Base-by-base conservation (phyloP, 2,888 invertebrate genomes). In the Eulithis prunata region DNA sequence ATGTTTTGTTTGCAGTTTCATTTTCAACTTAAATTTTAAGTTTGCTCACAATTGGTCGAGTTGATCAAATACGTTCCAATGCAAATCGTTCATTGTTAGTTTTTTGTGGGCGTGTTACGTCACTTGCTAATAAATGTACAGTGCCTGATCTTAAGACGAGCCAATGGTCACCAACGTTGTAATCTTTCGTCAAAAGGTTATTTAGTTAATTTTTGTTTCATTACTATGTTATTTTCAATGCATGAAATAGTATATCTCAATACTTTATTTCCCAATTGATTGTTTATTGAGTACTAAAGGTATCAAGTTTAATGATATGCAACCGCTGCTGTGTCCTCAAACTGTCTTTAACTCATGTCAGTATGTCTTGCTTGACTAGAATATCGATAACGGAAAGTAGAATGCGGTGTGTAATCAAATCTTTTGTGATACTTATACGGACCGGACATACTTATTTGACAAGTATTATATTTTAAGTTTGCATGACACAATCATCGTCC, bases 311-410 rank as follows among this genome's bases (percentile, higher is more conserved):
- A 68, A 62, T 62, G 43, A 45, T 57, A 61, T 69, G 66, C 75
- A 70, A 76, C 76, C 64, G 73, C 68, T 78, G 75, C 66, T 77
- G 75, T 72, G 73, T 77, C 74, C 69, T 71, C 73, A 78, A 75
- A 78, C 76, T 70, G 78, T 80, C 69, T 70, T 64, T 54, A 71
- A 56, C 65, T 62, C 64, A 68, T 71, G 62, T 70, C 64, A 62
- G 62, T 65, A 65, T 65, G 73, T 70, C 71, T 69, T 59, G 64
- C 66, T 73, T 72, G 64, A 70, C 66, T 72, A 74, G 74, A 72
- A 71, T 77, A 77, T 79, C 80, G 63, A 64, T 75, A 64, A 55
- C 68, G 53, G 69, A 69, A 68, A 70, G 72, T 62, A 56, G 66
- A 64, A 57, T 74, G 72, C 68, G 71, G 71, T 72, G 51, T 72